Conservation (phyloP, 2,797 vertebrate genomes). For the Salmo trutta region DNA sequence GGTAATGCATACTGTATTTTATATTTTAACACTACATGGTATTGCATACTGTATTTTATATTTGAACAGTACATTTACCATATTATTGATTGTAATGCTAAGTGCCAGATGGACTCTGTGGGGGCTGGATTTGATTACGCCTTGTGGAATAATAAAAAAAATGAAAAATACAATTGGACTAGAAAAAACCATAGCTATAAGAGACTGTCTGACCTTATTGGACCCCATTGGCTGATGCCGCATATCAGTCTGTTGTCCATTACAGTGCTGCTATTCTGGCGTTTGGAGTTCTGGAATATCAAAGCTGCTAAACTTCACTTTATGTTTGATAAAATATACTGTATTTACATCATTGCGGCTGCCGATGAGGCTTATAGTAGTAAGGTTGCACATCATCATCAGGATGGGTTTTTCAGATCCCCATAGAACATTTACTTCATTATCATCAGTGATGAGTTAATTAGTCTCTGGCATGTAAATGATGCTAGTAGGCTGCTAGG, state of each 20-base stretch:
- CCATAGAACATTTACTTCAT: background rate
- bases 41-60: background rate
- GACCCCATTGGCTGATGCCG: background rate
- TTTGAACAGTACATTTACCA: background rate
- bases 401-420: background rate
- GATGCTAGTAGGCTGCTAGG: background rate
- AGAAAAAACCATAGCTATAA: too few relatives aligned
- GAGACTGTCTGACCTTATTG: background rate
- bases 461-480: background rate
- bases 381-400: background rate
- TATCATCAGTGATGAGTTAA: background rate
- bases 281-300: background rate
- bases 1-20: too few relatives aligned
- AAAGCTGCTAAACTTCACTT: background rate
- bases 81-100: background rate
- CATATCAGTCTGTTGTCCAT: background rate
- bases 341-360: background rate
- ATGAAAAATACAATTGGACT: too few relatives aligned
- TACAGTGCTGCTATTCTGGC: background rate
- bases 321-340: background rate
- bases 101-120: background rate
- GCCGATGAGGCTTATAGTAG: background rate
- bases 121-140: too few relatives aligned
- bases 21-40: background rate
- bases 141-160: too few relatives aligned